Conservation (phyloP, 2,113 vertebrate species). For the Coptodon rendalli region DNA sequence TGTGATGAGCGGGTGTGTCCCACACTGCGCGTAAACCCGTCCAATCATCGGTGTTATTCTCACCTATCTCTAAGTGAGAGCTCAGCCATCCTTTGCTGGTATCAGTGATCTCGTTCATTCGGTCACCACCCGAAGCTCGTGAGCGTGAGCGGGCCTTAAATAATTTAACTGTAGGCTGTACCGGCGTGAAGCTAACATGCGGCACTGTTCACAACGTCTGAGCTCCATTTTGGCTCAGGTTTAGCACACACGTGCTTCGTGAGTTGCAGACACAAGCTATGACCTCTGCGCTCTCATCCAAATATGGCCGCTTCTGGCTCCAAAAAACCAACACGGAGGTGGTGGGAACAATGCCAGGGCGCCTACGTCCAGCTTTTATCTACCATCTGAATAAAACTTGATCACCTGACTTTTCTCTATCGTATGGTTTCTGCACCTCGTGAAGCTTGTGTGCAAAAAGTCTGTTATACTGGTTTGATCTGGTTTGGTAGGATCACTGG, state of each 20-base stretch:
- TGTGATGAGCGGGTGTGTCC: not conserved
- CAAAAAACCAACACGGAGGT: not conserved
- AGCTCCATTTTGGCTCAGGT: not conserved
- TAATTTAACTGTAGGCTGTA: accelerated
- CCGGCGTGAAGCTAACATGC: accelerated
- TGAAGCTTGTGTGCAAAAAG: accelerated
- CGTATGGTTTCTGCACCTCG: accelerated
- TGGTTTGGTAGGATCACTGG: not conserved
- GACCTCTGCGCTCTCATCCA: not conserved
- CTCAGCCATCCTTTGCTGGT: not conserved
- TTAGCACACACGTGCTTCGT: accelerated
- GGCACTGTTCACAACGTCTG: not conserved
- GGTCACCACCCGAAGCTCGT: not conserved
- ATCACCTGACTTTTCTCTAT: not conserved
- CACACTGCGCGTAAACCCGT: not conserved
- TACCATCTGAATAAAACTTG: not conserved
- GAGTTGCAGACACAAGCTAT: not conserved
- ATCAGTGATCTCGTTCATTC: not conserved
- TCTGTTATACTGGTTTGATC: not conserved
- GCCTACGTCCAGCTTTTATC: not conserved
- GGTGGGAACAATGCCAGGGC: not conserved
- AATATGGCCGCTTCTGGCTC: not conserved
- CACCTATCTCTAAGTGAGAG: not conserved
- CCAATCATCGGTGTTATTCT: not conserved
- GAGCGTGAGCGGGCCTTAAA: not conserved